Conservation (phyloP, 2,888 invertebrate genomes). For the Tetramorium bicarinatum region DNA sequence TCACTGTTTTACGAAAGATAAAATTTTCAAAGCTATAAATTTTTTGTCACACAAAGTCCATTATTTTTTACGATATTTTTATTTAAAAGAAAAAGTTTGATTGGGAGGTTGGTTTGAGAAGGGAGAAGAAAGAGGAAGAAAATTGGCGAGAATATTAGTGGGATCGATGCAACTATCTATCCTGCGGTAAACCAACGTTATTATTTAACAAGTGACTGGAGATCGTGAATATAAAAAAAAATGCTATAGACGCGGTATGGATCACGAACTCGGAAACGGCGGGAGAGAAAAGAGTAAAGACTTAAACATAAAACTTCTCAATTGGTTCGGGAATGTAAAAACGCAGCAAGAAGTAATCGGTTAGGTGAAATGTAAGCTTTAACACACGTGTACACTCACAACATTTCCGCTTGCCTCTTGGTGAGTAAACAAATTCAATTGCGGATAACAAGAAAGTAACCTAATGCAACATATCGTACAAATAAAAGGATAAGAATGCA, state of each 20-base stretch:
- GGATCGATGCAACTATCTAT: slow-evolving; percentile 16
- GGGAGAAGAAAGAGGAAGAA: neutral
- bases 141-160: slow-evolving; percentile 29
- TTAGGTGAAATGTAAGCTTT: slow-evolving; percentile 18
- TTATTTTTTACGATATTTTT: slow-evolving; percentile 5
- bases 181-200: slow-evolving; percentile 15
- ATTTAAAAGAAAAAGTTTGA: slow-evolving; percentile 3
- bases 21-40: neutral
- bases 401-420: neutral
- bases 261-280: slow-evolving; percentile 9
- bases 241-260: neutral
- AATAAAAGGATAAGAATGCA: slow-evolving; percentile 25
- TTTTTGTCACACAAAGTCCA: neutral
- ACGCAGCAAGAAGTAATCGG: slow-evolving; percentile 1
- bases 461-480: slow-evolving; percentile 9
- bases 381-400: neutral
- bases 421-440: slow-evolving; percentile 15
- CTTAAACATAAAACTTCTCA: slow-evolving; percentile 1
- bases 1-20: neutral
- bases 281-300: slow-evolving; percentile 13
- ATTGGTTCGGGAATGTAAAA: slow-evolving; percentile 25
- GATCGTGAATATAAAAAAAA: slow-evolving; percentile 1
- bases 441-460: slow-evolving; percentile 32
- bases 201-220: slow-evolving; percentile 20
- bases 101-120: too few relatives aligned